Percentiles rank a stretch among this genome's conserved stretches.
Conservation (phyloP, 2,797 vertebrate genomes). For the Hypotaenidia okinawae region DNA sequence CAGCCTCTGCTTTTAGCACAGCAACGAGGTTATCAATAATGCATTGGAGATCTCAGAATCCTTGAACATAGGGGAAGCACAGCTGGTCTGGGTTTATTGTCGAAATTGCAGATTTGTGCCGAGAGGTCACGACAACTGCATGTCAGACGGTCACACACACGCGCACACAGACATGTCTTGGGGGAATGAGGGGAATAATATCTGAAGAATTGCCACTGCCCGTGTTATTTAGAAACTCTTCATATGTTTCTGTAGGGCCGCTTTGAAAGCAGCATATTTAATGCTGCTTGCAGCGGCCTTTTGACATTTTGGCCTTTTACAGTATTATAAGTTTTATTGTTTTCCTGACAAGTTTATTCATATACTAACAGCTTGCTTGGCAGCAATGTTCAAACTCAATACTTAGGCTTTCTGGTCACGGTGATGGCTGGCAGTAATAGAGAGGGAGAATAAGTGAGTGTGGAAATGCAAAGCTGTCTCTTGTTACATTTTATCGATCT, state of each 20-base stretch:
- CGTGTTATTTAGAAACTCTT: conserved; percentile 48
- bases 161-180: conserved; percentile 32
- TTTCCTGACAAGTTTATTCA: conserved; percentile 79
- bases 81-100: conserved; percentile 70
- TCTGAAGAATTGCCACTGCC: conserved; percentile 31
- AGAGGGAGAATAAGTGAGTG: conserved; percentile 78
- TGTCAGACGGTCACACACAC: conserved; percentile 54
- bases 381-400: conserved; percentile 58
- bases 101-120: conserved; percentile 61
- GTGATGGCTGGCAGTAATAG: conserved; percentile 75
- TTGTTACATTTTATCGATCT: conserved; percentile 83
- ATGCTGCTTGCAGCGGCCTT: conserved; percentile 48
- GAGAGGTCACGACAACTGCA: conserved; percentile 61
- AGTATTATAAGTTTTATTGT: conserved; percentile 69
- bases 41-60: conserved; percentile 66
- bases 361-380: conserved; percentile 74
- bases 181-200: conserved; percentile 8
- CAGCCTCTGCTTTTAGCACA: conserved; percentile 72
- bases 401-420: conserved; percentile 81
- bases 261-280: conserved; percentile 55
- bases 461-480: conserved; percentile 84
- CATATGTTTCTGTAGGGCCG: conserved; percentile 16
- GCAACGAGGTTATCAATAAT: conserved; percentile 80
- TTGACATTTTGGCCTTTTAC: conserved; percentile 53
- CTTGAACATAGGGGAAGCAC: conserved; percentile 56